phyloP scores from a whole-genome alignment of 2,797 vertebrate genomes.

The Forpus xanthops region DNA sequence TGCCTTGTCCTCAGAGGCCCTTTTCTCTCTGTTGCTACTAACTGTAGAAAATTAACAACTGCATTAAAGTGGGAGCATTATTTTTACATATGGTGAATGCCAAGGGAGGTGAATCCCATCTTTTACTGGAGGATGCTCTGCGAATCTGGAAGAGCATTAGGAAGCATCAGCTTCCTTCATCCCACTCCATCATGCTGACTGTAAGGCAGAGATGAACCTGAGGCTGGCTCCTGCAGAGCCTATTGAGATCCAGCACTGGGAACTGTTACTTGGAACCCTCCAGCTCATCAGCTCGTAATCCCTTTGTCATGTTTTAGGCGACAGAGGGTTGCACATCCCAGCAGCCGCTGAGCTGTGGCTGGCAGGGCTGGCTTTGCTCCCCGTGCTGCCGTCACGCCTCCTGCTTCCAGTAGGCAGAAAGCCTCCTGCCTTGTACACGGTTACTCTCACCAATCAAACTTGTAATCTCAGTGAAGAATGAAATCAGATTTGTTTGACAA shows the following conservation, averaged over 20 bases:
- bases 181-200: neutral
- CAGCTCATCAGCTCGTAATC: neutral
- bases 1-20: neutral
- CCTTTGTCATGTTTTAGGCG: neutral
- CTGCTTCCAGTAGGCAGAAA: neutral
- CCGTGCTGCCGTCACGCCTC: neutral
- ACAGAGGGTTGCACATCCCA: neutral
- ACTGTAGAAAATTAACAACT: slow-evolving; percentile 19
- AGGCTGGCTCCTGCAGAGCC: neutral
- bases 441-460: slow-evolving; percentile 7
- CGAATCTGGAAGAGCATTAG: neutral
- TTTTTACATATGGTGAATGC: neutral
- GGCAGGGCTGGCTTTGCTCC: neutral
- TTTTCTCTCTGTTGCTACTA: neutral
- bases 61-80: neutral
- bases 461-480: slow-evolving; percentile 62
- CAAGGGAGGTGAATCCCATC: neutral
- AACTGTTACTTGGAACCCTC: neutral
- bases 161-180: neutral
- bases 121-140: neutral
- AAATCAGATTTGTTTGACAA: slow-evolving; percentile 67
- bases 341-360: neutral
- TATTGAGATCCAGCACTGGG: neutral
- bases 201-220: neutral
- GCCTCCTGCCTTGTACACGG: neutral